Evolutionary conservation across 1,140 invertebrate genomes (phyloP).

Genomic region (Odontomachus brunneus): DNA sequence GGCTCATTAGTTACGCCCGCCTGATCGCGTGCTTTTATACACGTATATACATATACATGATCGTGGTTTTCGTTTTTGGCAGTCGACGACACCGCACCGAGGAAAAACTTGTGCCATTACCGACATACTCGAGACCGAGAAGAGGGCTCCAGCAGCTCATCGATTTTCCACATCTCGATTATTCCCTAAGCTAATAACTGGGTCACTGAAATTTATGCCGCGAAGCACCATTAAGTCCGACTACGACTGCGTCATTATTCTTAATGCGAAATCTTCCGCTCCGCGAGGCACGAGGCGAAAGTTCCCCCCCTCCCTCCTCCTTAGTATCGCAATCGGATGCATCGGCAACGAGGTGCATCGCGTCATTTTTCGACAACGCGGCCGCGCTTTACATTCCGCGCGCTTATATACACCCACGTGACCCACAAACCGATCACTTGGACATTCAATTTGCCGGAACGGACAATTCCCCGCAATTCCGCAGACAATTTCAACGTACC

Average conservation of each 20-base stretch:
- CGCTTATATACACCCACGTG: not conserved
- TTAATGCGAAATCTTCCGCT: constrained; percentile 49
- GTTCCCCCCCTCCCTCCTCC: not conserved
- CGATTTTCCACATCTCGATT: constrained; percentile 62
- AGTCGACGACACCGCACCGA: not conserved
- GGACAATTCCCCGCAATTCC: constrained; percentile 49
- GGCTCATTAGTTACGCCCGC: not conserved
- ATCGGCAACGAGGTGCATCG: constrained; percentile 14
- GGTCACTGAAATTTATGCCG: constrained; percentile 59
- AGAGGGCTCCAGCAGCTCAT: constrained; percentile 19
- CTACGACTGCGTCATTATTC: constrained; percentile 50
- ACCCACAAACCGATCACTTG: constrained; percentile 58
- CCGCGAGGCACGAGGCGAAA: not conserved
- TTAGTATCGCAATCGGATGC: constrained; percentile 11
- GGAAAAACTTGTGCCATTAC: constrained; percentile 45
- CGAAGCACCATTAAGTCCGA: constrained; percentile 48
- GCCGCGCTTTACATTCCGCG: not conserved
- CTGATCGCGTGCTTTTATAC: too few species aligned
- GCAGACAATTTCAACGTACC: constrained; percentile 46
- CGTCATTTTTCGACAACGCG: too few species aligned
- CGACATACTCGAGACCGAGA: not conserved
- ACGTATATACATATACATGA: too few species aligned
- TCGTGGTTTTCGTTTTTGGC: constrained; percentile 7
- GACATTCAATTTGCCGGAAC: constrained; percentile 35
- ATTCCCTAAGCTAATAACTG: constrained; percentile 53